Evolutionary conservation across 2,797 vertebrate species (phyloP), one percentile per base, ranked within the genome.

Genomic region (Meriones psammophilus): DNA sequence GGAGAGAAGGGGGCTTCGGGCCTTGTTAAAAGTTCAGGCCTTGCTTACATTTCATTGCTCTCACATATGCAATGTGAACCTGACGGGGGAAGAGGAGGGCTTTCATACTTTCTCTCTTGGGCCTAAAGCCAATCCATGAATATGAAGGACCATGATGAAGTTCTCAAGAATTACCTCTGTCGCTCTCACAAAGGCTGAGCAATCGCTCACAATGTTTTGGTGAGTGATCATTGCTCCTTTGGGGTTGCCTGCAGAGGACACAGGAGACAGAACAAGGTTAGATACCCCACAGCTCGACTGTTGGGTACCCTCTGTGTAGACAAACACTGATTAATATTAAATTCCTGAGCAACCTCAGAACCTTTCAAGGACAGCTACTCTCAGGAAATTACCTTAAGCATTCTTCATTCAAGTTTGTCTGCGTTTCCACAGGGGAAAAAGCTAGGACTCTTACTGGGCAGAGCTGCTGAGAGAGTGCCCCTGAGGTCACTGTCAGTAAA

Each of bases 191-290:
- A 99, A 99, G 50, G 97, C 98, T 85, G 99, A 98, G 96, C 97
- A 92, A 94, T 99, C 98, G 97, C 98, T 98, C 97, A 99, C 97
- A 96, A 99, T 54, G 74, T 99, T 99, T 97, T 74, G 95, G 96
- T 99, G 99, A 78, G 98, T 98, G 96, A 99, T 96, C 98, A 98
- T 95, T 64, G 99, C 99, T 97, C 99, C 99, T 98, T 99, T 99
- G 86, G 99, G 99, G 69, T 98, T 98, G 98, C 99, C 99, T 99
- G 96, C 60, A 77, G 87, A 97, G 97, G 30, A 98, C 79, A 97
- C 0, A 24, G 0, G 68, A 88, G 91, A 62, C 74, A 97, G 64
- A 89, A 77, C 14, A 24, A 36, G 33, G 73, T 97, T 22, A 42
- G 46, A 56, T 28, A 74, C 1, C 5, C 62, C 39, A 62, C 3